A percentile compares a stretch with the other conserved stretches of the same genome.
phyloP scores from a whole-genome alignment of 2,797 vertebrate genomes.

The Sebastes baramenuke region DNA sequence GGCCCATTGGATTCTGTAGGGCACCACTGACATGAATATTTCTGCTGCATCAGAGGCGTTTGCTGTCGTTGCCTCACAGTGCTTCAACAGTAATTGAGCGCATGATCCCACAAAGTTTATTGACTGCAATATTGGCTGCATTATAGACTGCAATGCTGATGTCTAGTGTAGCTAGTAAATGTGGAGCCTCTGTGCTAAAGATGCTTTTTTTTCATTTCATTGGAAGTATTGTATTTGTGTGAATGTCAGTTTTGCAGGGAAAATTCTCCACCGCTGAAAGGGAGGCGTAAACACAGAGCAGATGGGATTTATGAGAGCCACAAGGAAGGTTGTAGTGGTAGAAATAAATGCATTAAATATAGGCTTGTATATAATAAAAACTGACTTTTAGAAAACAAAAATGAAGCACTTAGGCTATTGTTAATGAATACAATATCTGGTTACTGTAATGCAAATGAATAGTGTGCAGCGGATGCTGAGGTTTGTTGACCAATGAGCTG shows the following conservation, averaged over 20 bases:
- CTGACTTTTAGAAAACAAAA: not conserved
- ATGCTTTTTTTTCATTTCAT: not conserved
- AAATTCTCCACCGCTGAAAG: not conserved
- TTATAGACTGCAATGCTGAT: conserved; percentile 49
- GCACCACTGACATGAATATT: conserved; percentile 79
- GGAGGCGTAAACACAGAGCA: not conserved
- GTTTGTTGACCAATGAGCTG: not conserved
- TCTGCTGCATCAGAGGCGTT: conserved; percentile 78
- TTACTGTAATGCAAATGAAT: not conserved
- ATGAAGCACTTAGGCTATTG: not conserved
- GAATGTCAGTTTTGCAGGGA: not conserved
- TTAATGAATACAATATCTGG: not conserved
- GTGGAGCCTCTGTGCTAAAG: not conserved
- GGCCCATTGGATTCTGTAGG: conserved; percentile 70
- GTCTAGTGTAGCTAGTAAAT: conserved; percentile 15
- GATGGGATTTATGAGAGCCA: not conserved
- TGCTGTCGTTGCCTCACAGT: conserved; percentile 54
- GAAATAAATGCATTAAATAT: not conserved
- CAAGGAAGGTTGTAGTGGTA: not conserved
- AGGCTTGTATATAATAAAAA: not conserved
- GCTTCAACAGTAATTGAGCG: conserved; percentile 68
- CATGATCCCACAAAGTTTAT: conserved; percentile 55
- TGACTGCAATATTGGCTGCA: conserved; percentile 59
- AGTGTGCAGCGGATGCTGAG: rapidly evolving
- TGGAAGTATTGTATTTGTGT: not conserved